A percentile compares a stretch with the other conserved stretches of the same genome.
Evolutionary conservation across 2,113 vertebrate genomes (phyloP).

Genomic region (Epinephelus fuscoguttatus): DNA sequence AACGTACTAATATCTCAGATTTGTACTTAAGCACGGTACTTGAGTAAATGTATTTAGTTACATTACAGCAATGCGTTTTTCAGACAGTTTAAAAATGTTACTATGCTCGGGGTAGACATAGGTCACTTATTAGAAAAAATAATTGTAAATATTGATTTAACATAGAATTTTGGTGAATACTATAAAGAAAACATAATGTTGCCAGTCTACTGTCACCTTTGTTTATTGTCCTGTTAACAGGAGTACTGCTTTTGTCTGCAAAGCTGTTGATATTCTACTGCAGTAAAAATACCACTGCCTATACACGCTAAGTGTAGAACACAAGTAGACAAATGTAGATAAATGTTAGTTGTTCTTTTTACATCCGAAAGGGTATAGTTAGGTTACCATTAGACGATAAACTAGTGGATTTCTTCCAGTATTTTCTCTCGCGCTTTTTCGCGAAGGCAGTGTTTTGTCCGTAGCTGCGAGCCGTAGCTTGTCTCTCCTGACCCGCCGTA

Average conservation of each 20-base stretch:
- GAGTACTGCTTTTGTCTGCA: too few species aligned
- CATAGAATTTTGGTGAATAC: background rate
- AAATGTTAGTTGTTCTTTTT: background rate
- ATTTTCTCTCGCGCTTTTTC: background rate
- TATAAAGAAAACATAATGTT: background rate
- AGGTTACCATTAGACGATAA: background rate
- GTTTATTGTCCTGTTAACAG: background rate
- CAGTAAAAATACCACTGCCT: background rate
- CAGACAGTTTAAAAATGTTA: too few species aligned
- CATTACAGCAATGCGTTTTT: too few species aligned
- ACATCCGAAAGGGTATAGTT: too few species aligned
- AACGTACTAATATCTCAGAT: too few species aligned
- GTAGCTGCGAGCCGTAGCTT: background rate
- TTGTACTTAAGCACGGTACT: too few species aligned
- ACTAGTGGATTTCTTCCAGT: accelerated
- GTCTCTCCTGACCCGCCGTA: conserved; percentile 40
- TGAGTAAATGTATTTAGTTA: too few species aligned
- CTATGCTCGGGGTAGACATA: background rate
- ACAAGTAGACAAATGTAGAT: background rate
- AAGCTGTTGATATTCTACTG: too few species aligned
- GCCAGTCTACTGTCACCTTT: too few species aligned
- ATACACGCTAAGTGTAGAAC: background rate
- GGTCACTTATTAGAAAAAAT: background rate
- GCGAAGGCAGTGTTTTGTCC: conserved; percentile 24
- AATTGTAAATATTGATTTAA: too few species aligned